Evolutionary conservation across 2,113 vertebrate species (phyloP), one percentile per base, ranked within the genome.

Genomic region (Ursus arctos): DNA sequence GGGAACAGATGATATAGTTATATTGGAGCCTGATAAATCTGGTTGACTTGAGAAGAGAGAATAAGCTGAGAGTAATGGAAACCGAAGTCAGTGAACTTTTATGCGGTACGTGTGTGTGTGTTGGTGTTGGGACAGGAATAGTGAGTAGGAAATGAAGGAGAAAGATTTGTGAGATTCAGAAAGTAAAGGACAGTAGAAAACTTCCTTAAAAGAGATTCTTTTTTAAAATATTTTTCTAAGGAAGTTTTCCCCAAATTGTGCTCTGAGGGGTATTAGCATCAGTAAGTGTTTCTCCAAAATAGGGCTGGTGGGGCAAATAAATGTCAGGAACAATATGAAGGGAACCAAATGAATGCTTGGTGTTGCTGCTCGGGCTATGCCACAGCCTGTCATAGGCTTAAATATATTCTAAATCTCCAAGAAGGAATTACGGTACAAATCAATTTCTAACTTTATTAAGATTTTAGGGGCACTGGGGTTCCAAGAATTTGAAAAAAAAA

Each of bases 141-240:
- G 31, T 72, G 36, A 80, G 49, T 13, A 71, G 26, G 51, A 94
- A 95, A 14, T 12, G 53, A 94, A 88, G 67, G 7, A 61, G 2
- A 31, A 96, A 77, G n/a, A 49, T 16, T 26, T 63, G 24, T 59
- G 51, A 85, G 51, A 69, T 51, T n/a, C 19, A 91, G 77, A 89
- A 83, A 93, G 49, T 36, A 77, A 88, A 82, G 33, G 24, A 92
- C 63, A 92, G 43, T 8, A 91, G 67, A n/a, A 89, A 63, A 49
- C 22, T 86, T 89, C 49, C 19, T 53, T 81, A 57, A 86, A 80
- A 36, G 55, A 9, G 40, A 18, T 69, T 76, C 61, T 55, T 83
- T 24, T 76, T 24, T 10, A 43, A 33, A 36, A 53, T 40, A 53
- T 22, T 26, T 67, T 86, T 80, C 40, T 57, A 79, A 55, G 14